These are phyloP conservation scores for Carcinoscorpius rotundicauda DNA, from an alignment of 1,140 invertebrate genomes.

Conservation along the genomic window DNA sequence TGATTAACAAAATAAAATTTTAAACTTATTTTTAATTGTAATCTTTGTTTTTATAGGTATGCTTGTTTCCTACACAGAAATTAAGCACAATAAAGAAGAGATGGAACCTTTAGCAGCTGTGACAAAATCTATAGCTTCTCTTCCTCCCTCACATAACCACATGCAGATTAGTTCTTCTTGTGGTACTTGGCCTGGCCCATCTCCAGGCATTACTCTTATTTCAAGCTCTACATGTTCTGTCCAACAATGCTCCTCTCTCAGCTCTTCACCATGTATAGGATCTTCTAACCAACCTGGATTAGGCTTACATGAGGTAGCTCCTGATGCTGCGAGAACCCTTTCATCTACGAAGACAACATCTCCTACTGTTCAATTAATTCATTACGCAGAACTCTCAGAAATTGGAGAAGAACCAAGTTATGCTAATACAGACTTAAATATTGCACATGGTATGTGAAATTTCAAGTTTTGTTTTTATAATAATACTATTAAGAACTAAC, in stretches of 20 bases:
- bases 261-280: conserved; percentile 17
- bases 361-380: conserved; percentile 18
- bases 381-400: conserved; percentile 33
- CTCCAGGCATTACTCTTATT: background rate
- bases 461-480: no score
- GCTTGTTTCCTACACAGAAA: no score
- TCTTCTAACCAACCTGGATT: background rate
- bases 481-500: no score
- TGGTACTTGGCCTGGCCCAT: conserved; percentile 19
- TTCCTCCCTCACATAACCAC: no score
- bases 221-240: conserved; percentile 7
- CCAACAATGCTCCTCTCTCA: conserved; percentile 12
- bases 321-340: no score
- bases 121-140: no score
- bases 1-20: no score
- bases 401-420: conserved; percentile 42
- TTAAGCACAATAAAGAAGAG: no score
- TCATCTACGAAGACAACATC: conserved; percentile 8
- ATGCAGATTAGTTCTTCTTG: background rate
- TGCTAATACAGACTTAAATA: conserved; percentile 44
- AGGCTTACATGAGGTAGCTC: no score
- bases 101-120: no score
- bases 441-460: conserved; percentile 32
- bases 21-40: no score
- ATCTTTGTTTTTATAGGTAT: no score